Base-by-base conservation (phyloP, 2,888 invertebrate genomes). In the Strigamia crassipes region DNA sequence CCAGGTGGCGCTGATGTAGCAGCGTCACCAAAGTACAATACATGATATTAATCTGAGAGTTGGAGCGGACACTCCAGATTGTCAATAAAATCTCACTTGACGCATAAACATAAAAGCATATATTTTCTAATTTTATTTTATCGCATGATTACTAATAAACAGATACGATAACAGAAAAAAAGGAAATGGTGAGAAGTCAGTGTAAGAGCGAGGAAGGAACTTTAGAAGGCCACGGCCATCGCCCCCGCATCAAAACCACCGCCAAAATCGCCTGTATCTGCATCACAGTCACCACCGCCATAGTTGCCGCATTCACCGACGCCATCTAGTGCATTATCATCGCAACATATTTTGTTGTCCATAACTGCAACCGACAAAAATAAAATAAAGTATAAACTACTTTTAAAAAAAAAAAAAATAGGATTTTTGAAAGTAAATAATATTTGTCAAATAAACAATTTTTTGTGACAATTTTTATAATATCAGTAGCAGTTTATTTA, bases 201-300 rank as follows among this genome's bases (percentile, higher is more conserved):
- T 27, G 73, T 31, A 15, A 13, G 73, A 13, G 61, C 61, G n/a
- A 61, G 21, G 21, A 61, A 0, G 61, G 9, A 61, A 61, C 61
- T 61, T 61, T 61, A 61, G 61, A 61, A 61, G 61, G 61, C 61
- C 61, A 61, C 61, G 23, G 61, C 61, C 61, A 61, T 61, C n/a
- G 73, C 73, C 73, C 73, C 73, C 27, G 73, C 73, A 73, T 73
- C 73, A 73, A 73, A 73, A 31, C 73, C 73, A 27, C 73, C 73
- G 73, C 73, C 73, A 73, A 73, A 73, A 73, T 73, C 73, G 31
- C 27, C 73, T 10, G 73, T 15, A n/a, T 73, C 73, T 10, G 73
- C 31, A n/a, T 73, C 73, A 15, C 73, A 23, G 23, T 31, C 73
- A 27, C 31, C 73, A 10, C 38, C 38, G 38, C 10, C 38, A 10